phyloP scores from a whole-genome alignment of 2,113 vertebrate species.

The Amblyornis subalaris region DNA sequence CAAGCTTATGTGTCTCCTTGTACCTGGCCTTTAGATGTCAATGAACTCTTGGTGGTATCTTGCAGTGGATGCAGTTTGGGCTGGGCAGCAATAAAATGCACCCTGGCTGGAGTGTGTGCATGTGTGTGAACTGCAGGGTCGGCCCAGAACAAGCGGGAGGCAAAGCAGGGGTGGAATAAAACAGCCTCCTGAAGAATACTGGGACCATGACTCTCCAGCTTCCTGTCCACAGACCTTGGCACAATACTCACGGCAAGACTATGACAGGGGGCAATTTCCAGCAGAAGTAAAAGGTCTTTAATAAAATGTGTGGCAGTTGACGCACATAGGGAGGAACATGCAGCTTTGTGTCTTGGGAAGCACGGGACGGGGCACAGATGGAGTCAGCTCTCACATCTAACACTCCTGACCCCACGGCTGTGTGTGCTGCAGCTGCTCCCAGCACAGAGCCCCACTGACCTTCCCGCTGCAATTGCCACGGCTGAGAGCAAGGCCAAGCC shows the following conservation, averaged over 20 bases:
- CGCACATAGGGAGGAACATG: not conserved
- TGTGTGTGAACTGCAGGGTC: not conserved
- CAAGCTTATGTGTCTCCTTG: not conserved
- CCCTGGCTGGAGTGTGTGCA: not conserved
- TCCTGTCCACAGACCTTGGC: not conserved
- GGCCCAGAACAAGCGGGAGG: not conserved
- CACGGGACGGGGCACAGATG: not conserved
- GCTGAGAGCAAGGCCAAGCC: fast-evolving
- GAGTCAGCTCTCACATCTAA: not conserved
- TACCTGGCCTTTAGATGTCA: not conserved
- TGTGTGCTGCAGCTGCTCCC: fast-evolving
- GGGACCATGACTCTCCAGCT: not conserved
- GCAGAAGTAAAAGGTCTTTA: not conserved
- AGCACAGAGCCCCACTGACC: fast-evolving
- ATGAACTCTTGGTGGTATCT: not conserved
- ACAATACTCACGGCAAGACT: not conserved
- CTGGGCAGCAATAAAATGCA: not conserved
- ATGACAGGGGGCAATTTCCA: not conserved
- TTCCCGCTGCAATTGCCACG: fast-evolving
- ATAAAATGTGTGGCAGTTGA: not conserved
- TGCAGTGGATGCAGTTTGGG: not conserved
- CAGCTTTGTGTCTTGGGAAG: not conserved
- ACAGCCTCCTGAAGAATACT: not conserved
- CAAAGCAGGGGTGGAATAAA: not conserved
- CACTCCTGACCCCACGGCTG: fast-evolving